Conservation (phyloP, 2,888 invertebrate species). For the Agonopterix subpropinquella region DNA sequence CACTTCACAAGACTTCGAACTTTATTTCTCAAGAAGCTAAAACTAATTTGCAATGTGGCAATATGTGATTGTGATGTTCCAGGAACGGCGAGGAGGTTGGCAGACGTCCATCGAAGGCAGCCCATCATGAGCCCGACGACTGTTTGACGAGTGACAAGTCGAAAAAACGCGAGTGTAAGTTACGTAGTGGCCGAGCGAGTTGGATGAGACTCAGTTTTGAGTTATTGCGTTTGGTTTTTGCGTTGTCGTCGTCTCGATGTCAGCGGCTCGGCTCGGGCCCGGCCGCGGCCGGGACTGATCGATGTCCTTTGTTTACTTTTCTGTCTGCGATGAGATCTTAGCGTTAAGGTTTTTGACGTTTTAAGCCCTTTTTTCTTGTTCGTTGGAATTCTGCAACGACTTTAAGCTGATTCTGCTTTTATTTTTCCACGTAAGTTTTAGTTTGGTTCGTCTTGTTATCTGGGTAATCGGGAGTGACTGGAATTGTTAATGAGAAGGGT, state of each 20-base stretch:
- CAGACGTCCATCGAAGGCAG: slow-evolving; percentile 70
- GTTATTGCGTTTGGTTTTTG: slow-evolving; percentile 33
- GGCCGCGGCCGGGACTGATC: slow-evolving; percentile 26
- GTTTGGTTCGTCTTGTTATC: neutral
- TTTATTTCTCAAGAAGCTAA: too few species aligned
- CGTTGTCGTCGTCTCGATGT: slow-evolving; percentile 7
- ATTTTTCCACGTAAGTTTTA: neutral
- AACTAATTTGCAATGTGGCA: neutral
- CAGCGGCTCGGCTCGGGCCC: neutral
- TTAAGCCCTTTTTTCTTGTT: slow-evolving; percentile 24
- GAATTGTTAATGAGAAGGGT: too few species aligned
- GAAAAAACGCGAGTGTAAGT: slow-evolving; percentile 63
- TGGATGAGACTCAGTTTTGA: slow-evolving; percentile 21
- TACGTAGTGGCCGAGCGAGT: slow-evolving; percentile 40
- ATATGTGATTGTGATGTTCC: neutral
- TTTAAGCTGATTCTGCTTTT: slow-evolving; percentile 1
- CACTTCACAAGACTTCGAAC: too few species aligned
- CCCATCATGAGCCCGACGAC: slow-evolving; percentile 67
- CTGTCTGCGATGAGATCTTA: slow-evolving; percentile 22
- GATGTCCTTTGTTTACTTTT: slow-evolving; percentile 52
- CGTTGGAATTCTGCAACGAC: slow-evolving; percentile 13
- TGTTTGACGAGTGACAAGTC: slow-evolving; percentile 70
- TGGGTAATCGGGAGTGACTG: too few species aligned
- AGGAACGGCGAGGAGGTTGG: slow-evolving; percentile 41
- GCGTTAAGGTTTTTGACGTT: slow-evolving; percentile 25